Percentiles rank a stretch among this genome's conserved stretches.
phyloP scores from a whole-genome alignment of 2,797 vertebrate genomes.

The Crenuchus spilurus region DNA sequence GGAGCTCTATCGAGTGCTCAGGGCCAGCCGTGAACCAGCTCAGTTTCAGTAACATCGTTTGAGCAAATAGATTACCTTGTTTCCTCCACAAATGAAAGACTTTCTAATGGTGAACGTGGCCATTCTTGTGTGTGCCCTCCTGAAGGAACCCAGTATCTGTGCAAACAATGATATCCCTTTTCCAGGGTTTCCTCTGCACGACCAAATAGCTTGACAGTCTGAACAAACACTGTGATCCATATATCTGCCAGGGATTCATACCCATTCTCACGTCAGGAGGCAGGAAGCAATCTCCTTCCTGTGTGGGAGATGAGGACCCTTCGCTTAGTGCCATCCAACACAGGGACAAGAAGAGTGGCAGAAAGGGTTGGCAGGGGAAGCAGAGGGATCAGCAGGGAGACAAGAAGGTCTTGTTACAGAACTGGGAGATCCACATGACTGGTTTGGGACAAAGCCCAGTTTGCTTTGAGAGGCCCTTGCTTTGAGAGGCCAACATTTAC shows the following conservation, averaged over 20 bases:
- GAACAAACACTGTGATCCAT: slow-evolving; percentile 72
- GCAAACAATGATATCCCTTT: slow-evolving; percentile 76
- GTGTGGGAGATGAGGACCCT: slow-evolving; percentile 39
- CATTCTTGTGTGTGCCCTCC: slow-evolving; percentile 54
- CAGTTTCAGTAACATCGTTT: not conserved
- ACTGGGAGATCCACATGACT: slow-evolving; percentile 23
- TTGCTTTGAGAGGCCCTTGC: slow-evolving; percentile 33
- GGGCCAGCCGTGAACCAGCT: slow-evolving; percentile 4
- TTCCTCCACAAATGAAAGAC: slow-evolving; percentile 11
- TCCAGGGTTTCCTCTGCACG: slow-evolving; percentile 69
- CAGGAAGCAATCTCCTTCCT: slow-evolving; percentile 65
- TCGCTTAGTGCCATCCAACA: slow-evolving; percentile 28
- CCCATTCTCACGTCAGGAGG: slow-evolving; percentile 59
- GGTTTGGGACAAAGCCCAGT: slow-evolving; percentile 24
- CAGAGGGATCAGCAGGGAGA: slow-evolving; percentile 25
- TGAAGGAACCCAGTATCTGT: slow-evolving; percentile 68
- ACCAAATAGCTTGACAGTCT: slow-evolving; percentile 62
- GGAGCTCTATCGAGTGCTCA: slow-evolving; percentile 1
- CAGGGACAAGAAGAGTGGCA: slow-evolving; percentile 18
- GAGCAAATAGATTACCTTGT: slow-evolving; percentile 16
- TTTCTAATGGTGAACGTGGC: not conserved
- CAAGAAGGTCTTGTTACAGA: slow-evolving; percentile 23
- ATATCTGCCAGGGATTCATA: slow-evolving; percentile 66
- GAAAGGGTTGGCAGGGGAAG: slow-evolving; percentile 20
- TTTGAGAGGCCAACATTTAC: slow-evolving; percentile 4